Evolutionary conservation across 2,888 invertebrate genomes (phyloP).

Genomic region (Tolmerus cingulatus): DNA sequence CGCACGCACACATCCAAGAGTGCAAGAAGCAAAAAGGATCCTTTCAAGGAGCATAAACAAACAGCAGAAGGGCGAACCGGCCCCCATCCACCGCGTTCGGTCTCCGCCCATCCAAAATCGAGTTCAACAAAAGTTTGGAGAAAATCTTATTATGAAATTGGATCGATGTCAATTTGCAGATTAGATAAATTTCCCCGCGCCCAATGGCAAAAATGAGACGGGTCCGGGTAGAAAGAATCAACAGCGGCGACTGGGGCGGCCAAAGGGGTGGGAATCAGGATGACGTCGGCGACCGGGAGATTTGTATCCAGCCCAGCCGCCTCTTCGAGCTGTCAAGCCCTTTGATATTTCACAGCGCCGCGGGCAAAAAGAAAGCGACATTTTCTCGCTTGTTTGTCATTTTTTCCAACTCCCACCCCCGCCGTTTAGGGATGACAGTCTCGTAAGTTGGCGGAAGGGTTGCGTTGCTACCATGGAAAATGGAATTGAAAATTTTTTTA

Average conservation of each 20-base stretch:
- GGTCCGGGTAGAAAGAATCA: slow-evolving; percentile 39
- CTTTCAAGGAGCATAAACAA: slow-evolving; percentile 17
- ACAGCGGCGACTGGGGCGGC: background rate
- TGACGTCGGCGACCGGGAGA: background rate
- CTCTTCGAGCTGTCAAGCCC: slow-evolving; percentile 39
- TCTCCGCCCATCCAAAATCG: background rate
- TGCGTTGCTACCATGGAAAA: slow-evolving; percentile 12
- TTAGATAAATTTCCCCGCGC: slow-evolving; percentile 53
- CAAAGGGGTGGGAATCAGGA: background rate
- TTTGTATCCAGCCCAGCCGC: background rate
- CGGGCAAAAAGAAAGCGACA: slow-evolving; percentile 41
- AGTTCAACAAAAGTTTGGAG: slow-evolving; percentile 38
- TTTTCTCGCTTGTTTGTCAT: slow-evolving; percentile 39
- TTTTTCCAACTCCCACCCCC: background rate
- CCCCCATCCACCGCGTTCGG: background rate
- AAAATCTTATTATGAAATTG: slow-evolving; percentile 63
- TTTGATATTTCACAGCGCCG: slow-evolving; percentile 40
- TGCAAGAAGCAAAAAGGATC: background rate
- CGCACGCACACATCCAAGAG: background rate
- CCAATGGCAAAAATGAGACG: slow-evolving; percentile 12
- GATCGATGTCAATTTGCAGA: slow-evolving; percentile 61
- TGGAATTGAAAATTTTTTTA: slow-evolving; percentile 28
- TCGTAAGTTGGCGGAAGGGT: slow-evolving; percentile 39
- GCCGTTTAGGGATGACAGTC: slow-evolving; percentile 29
- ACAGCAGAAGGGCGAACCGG: background rate